phyloP scores from a whole-genome alignment of 1,140 invertebrate genomes.

The Chelonus insularis region DNA sequence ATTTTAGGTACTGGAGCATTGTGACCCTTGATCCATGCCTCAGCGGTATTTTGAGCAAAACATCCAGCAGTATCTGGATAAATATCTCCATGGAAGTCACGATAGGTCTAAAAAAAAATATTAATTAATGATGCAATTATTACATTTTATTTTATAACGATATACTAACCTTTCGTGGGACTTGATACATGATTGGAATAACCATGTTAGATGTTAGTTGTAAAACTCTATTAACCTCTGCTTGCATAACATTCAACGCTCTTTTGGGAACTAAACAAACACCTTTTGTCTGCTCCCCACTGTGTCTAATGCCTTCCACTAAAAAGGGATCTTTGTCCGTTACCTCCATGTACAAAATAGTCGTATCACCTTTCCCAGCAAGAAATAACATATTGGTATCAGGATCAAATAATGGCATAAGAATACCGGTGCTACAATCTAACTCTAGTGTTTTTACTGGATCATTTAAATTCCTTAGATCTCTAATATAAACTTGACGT shows the following conservation, averaged over 20 bases:
- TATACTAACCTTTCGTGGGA: slow-evolving; percentile 78
- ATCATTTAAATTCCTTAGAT: slow-evolving; percentile 78
- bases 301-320: slow-evolving; percentile 79
- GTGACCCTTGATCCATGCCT: slow-evolving; percentile 76
- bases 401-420: slow-evolving; percentile 87
- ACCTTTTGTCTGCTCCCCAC: slow-evolving; percentile 89
- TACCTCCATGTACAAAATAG: slow-evolving; percentile 84
- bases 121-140: slow-evolving; percentile 10
- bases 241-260: slow-evolving; percentile 90
- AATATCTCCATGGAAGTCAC: slow-evolving; percentile 90
- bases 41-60: slow-evolving; percentile 73
- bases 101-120: slow-evolving; percentile 71
- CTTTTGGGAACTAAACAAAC: slow-evolving; percentile 89
- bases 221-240: slow-evolving; percentile 88
- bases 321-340: slow-evolving; percentile 82
- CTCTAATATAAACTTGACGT: slow-evolving; percentile 84
- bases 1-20: slow-evolving; percentile 76
- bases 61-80: slow-evolving; percentile 85
- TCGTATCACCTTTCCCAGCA: slow-evolving; percentile 89
- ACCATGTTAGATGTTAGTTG: slow-evolving; percentile 83
- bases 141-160: slow-evolving; percentile 12
- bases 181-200: slow-evolving; percentile 91
- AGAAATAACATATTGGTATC: slow-evolving; percentile 94
- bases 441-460: slow-evolving; percentile 78
- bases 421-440: slow-evolving; percentile 87